Conservation (phyloP, 2,797 vertebrate species). For the Gambusia yucatana region DNA sequence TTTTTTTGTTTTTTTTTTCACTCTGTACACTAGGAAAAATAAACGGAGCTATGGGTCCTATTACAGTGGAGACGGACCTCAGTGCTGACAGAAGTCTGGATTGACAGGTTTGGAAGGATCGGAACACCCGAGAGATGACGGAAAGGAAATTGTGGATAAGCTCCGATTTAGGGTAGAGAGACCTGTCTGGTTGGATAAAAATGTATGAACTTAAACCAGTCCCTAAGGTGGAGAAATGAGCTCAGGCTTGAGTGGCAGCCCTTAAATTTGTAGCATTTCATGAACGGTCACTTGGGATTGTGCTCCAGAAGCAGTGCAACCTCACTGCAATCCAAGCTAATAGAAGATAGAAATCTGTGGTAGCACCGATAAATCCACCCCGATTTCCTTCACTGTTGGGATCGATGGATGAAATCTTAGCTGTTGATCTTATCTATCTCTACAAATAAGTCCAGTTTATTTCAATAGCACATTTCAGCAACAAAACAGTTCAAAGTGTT, state of each 20-base stretch:
- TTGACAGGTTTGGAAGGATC: conserved; percentile 46
- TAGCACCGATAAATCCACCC: background rate
- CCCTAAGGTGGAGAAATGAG: background rate
- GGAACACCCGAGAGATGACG: conserved; percentile 28
- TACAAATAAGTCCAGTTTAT: no score
- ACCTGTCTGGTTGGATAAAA: conserved; percentile 42
- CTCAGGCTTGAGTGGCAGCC: background rate
- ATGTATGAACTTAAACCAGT: background rate
- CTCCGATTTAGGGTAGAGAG: conserved; percentile 20
- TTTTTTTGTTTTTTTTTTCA: background rate
- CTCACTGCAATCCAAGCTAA: background rate
- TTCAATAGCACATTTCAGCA: no score
- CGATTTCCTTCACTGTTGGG: no score
- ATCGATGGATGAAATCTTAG: no score
- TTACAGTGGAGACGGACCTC: conserved; percentile 45
- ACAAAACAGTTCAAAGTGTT: no score
- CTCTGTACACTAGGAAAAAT: conserved; percentile 28
- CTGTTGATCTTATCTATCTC: no score
- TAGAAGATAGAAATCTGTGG: background rate
- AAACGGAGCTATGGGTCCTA: conserved; percentile 49
- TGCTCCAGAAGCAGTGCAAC: background rate
- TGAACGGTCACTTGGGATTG: background rate
- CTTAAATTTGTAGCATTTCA: background rate
- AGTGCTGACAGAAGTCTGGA: conserved; percentile 23
- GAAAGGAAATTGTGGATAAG: conserved; percentile 7